phyloP scores from a whole-genome alignment of 1,140 invertebrate genomes.

The Brachionus koreanus region DNA sequence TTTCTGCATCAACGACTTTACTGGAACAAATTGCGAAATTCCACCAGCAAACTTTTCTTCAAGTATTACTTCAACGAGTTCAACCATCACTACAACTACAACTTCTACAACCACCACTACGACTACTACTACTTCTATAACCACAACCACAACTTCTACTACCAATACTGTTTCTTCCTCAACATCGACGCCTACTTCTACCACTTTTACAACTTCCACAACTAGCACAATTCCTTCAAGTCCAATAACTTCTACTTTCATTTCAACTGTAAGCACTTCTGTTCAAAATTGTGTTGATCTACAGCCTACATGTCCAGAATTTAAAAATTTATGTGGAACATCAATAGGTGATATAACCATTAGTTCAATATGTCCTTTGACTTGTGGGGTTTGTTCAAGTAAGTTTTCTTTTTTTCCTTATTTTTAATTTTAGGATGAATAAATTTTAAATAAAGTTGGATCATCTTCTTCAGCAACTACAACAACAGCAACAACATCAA shows the following conservation, averaged over 20 bases:
- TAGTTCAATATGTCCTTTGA: not conserved
- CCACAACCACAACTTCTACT: not conserved
- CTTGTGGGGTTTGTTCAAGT: not conserved
- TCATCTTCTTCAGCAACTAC: not conserved
- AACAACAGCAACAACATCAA: not conserved
- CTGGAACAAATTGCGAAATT: constrained; percentile 28
- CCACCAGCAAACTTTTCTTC: not conserved
- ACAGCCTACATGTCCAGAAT: not conserved
- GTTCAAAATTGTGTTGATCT: not conserved
- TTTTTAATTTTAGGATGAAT: not conserved
- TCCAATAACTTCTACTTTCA: too few relatives aligned
- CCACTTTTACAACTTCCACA: not conserved
- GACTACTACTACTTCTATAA: not conserved
- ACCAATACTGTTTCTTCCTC: not conserved
- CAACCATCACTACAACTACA: not conserved
- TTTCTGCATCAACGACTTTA: not conserved
- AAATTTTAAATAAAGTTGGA: not conserved
- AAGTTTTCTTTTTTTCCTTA: not conserved
- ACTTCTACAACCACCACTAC: not conserved
- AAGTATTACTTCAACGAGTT: not conserved
- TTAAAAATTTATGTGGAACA: not conserved
- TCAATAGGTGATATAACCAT: not conserved
- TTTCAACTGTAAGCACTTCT: not conserved
- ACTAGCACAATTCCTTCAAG: not conserved
- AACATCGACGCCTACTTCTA: not conserved